Conservation (phyloP, 2,888 invertebrate genomes). For the Oasisia sp. region DNA sequence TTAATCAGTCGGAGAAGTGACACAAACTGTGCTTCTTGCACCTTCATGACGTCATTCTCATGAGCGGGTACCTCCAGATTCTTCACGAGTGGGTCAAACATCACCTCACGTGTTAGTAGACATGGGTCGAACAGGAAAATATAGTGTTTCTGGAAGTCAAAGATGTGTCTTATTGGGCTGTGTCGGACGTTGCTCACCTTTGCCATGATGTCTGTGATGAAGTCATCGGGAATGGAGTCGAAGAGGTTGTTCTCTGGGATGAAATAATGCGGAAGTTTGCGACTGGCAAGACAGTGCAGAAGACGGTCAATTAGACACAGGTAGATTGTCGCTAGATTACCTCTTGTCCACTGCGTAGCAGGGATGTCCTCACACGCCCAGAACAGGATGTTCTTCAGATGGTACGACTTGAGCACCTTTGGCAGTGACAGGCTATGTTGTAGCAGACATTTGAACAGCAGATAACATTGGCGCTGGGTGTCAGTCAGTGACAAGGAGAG, state of each 20-base stretch:
- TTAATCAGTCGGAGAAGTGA: not conserved
- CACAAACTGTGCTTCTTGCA: not conserved
- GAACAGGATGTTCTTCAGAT: constrained; percentile 47
- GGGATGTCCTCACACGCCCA: constrained; percentile 47
- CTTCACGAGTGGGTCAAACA: not conserved
- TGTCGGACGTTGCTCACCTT: constrained; percentile 22
- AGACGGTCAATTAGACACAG: constrained; percentile 45
- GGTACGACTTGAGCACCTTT: constrained; percentile 37
- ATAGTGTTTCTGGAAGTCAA: not conserved
- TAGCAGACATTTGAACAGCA: constrained; percentile 43
- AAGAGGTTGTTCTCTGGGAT: constrained; percentile 47
- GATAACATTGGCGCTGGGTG: constrained; percentile 46
- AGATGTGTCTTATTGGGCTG: not conserved
- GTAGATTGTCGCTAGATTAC: constrained; percentile 43
- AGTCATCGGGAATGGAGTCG: constrained; percentile 37
- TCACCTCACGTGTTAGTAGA: not conserved
- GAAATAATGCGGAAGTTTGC: constrained; percentile 47
- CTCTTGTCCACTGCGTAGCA: constrained; percentile 43
- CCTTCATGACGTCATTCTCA: not conserved
- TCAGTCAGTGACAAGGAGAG: constrained; percentile 45
- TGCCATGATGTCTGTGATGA: constrained; percentile 13
- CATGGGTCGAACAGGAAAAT: not conserved
- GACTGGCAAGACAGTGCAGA: constrained; percentile 42
- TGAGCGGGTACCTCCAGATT: not conserved
- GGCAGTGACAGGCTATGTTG: constrained; percentile 40